Percentiles rank a stretch among this genome's conserved stretches.
Evolutionary conservation across 2,888 invertebrate genomes (phyloP).

Genomic region (Drosophila monieri): DNA sequence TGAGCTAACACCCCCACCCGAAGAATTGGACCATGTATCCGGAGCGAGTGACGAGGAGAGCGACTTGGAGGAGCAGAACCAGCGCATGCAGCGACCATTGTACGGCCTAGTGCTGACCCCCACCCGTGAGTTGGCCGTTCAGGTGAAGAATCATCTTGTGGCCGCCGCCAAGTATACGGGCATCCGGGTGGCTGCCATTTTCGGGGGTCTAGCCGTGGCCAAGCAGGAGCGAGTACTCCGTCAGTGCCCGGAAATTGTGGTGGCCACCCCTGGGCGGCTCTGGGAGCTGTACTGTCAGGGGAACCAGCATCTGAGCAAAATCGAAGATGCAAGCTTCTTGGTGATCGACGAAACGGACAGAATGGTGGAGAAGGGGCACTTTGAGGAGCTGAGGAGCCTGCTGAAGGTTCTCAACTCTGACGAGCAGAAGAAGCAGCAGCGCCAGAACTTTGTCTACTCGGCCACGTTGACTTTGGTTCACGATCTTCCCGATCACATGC

Average conservation of each 20-base stretch:
- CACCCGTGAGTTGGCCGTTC: constrained; percentile 97
- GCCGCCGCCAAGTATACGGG: constrained; percentile 91
- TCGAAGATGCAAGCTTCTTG: constrained; percentile 91
- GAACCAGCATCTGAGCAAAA: constrained; percentile 89
- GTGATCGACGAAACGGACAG: constrained; percentile 99
- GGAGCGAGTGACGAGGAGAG: constrained; percentile 65
- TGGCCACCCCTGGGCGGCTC: constrained; percentile 98
- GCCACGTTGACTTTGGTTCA: constrained; percentile 97
- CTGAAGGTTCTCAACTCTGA: constrained; percentile 91
- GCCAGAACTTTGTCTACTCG: constrained; percentile 98
- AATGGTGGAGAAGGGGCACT: constrained; percentile 98
- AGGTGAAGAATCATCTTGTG: constrained; percentile 93
- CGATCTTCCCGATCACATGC: constrained; percentile 90
- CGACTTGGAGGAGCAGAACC: constrained; percentile 50
- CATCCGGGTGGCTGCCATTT: constrained; percentile 91
- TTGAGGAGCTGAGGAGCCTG: constrained; percentile 93
- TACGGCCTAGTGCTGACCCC: constrained; percentile 96
- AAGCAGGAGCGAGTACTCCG: constrained; percentile 95
- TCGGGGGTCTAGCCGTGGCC: constrained; percentile 97
- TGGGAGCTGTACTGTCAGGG: constrained; percentile 96
- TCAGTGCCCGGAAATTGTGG: constrained; percentile 95
- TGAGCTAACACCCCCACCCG: constrained; percentile 83
- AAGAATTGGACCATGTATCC: constrained; percentile 77
- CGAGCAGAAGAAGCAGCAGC: constrained; percentile 85
- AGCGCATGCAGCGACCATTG: constrained; percentile 82